A percentile compares a stretch with the other conserved stretches of the same genome.
These are phyloP conservation scores for Dendroctonus valens DNA, from an alignment of 1,140 invertebrate species.

Conservation along the genomic window DNA sequence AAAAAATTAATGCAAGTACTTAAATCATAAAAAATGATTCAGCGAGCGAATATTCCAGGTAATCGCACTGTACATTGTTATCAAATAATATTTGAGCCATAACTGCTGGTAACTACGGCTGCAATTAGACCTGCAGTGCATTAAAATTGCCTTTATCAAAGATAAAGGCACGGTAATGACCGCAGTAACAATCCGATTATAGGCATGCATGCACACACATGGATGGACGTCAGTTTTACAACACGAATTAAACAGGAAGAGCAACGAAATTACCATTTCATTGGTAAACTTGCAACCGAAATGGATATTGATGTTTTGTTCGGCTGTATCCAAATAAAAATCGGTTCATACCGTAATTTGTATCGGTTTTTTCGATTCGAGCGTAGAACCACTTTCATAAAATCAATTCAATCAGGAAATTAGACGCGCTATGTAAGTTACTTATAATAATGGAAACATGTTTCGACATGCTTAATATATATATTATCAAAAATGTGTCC, in stretches of 20 bases:
- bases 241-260: constrained; percentile 25
- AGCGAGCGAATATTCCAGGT: no score
- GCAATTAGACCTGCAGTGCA: constrained; percentile 23
- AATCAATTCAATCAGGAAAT: no score
- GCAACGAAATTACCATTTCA: constrained; percentile 28
- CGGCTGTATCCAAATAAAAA: background rate
- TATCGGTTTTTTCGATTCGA: no score
- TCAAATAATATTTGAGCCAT: background rate
- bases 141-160: constrained; percentile 31
- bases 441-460: background rate
- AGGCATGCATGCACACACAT: constrained; percentile 6
- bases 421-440: background rate
- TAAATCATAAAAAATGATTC: no score
- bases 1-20: no score
- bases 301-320: constrained; percentile 16
- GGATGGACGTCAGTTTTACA: constrained; percentile 25
- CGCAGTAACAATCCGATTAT: constrained; percentile 31
- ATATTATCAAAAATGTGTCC: no score
- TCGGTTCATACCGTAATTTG: background rate
- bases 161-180: constrained; percentile 31
- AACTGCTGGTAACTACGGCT: constrained; percentile 11
- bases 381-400: no score
- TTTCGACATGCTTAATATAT: background rate
- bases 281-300: constrained; percentile 18
- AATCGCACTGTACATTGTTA: no score